Conservation (phyloP, 2,888 invertebrate genomes). For the Dryococelus australis region DNA sequence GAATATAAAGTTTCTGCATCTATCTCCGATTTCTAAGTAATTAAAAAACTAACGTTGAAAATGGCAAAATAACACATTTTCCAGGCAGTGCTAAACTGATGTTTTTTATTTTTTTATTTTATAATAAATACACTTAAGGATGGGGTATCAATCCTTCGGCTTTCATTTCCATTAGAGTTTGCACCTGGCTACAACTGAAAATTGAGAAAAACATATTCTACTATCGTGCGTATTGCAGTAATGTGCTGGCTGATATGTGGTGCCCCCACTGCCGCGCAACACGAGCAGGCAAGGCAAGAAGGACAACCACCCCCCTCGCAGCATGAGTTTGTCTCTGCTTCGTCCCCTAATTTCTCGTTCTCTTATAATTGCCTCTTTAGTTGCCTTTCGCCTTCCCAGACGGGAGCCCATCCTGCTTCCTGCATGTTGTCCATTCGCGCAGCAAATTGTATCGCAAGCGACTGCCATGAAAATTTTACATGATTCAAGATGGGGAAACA, state of each 20-base stretch:
- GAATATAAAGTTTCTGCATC: too few relatives aligned
- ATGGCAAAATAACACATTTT: too few relatives aligned
- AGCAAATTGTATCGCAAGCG: neutral
- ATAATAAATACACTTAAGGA: too few relatives aligned
- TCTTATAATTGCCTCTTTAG: neutral
- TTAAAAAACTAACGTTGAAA: too few relatives aligned
- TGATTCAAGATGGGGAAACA: neutral
- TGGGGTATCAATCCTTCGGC: neutral
- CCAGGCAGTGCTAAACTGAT: too few relatives aligned
- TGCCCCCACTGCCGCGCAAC: too few relatives aligned
- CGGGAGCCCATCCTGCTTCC: neutral
- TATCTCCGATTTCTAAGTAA: too few relatives aligned
- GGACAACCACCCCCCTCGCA: neutral
- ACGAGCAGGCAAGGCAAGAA: too few relatives aligned
- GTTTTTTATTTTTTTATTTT: too few relatives aligned
- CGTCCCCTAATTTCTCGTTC: neutral
- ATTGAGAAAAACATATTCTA: neutral
- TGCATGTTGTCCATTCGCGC: neutral
- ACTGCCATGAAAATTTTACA: neutral
- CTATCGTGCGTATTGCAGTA: neutral
- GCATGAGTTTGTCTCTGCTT: neutral
- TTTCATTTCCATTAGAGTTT: neutral
- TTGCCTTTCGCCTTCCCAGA: neutral
- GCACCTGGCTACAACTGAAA: neutral
- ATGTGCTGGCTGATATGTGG: neutral